Evolutionary conservation across 1,140 invertebrate genomes (phyloP).

Genomic region (Zaprionus camerounensis): DNA sequence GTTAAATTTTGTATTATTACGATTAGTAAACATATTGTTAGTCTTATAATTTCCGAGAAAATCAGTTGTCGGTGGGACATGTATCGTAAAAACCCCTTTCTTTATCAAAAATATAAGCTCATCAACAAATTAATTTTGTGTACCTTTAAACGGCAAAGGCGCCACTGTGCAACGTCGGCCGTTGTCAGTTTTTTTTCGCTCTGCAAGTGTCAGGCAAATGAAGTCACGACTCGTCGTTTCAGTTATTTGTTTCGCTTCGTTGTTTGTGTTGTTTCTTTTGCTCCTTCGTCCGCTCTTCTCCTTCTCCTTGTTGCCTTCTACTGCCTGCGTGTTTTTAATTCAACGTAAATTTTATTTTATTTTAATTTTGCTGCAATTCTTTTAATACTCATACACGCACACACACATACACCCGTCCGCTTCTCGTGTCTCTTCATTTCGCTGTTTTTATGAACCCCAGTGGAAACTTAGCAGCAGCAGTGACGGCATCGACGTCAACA

Average conservation of each 20-base stretch:
- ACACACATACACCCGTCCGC: neutral
- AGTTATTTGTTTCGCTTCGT: constrained; percentile 51
- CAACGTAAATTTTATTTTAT: constrained; percentile 82
- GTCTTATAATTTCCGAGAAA: no score
- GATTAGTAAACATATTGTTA: no score
- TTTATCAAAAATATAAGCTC: no score
- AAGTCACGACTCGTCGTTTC: constrained; percentile 75
- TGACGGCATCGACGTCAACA: neutral
- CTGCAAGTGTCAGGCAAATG: constrained; percentile 78
- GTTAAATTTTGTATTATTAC: no score
- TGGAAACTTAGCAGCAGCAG: constrained; percentile 10
- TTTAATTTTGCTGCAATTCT: constrained; percentile 81
- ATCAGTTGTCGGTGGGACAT: no score
- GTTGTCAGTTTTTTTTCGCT: constrained; percentile 38
- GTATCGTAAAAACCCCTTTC: no score
- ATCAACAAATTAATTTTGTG: no score
- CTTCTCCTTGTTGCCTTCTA: constrained; percentile 9
- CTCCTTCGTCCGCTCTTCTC: constrained; percentile 7
- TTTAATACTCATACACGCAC: constrained; percentile 54
- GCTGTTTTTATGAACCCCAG: constrained; percentile 48
- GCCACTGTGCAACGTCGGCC: neutral
- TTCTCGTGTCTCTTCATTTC: constrained; percentile 23
- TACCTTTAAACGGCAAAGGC: no score
- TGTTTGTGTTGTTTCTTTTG: constrained; percentile 18
- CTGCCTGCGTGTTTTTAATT: constrained; percentile 68